phyloP scores from a whole-genome alignment of 2,888 invertebrate genomes.

The Rhagophthalmus giganteus region DNA sequence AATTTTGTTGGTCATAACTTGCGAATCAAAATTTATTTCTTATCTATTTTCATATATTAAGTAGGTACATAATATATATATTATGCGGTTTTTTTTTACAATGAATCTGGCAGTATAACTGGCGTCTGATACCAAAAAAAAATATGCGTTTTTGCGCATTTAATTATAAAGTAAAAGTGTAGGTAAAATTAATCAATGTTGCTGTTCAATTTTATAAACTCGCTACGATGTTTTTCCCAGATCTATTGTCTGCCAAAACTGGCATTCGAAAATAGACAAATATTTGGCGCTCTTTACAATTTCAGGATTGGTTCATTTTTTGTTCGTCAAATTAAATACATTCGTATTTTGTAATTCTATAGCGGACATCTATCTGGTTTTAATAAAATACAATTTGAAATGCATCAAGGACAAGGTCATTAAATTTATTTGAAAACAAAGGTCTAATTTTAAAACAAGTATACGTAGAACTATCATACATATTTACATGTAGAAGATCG shows the following conservation, averaged over 20 bases:
- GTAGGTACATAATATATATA: too few relatives aligned
- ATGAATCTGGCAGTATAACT: too few relatives aligned
- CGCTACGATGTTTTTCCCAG: constrained; percentile 7
- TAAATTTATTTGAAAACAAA: too few relatives aligned
- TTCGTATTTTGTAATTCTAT: constrained; percentile 4
- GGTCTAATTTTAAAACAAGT: too few relatives aligned
- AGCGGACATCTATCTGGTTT: background rate
- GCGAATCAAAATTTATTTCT: too few relatives aligned
- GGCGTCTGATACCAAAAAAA: too few relatives aligned
- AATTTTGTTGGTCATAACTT: too few relatives aligned
- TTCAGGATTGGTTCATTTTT: constrained; percentile 35
- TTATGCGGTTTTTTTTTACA: background rate
- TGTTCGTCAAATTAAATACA: background rate
- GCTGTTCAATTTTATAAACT: background rate
- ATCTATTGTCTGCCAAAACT: constrained; percentile 36
- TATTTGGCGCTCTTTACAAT: constrained; percentile 34
- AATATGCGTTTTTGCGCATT: background rate
- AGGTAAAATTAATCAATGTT: background rate
- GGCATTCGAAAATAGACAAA: constrained; percentile 37
- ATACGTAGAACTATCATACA: too few relatives aligned
- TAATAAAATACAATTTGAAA: background rate
- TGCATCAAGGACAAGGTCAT: background rate
- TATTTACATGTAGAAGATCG: too few relatives aligned
- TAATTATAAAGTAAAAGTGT: background rate
- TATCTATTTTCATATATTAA: too few relatives aligned